phyloP scores from a whole-genome alignment of 2,113 vertebrate species.

The Mustelus asterias region DNA sequence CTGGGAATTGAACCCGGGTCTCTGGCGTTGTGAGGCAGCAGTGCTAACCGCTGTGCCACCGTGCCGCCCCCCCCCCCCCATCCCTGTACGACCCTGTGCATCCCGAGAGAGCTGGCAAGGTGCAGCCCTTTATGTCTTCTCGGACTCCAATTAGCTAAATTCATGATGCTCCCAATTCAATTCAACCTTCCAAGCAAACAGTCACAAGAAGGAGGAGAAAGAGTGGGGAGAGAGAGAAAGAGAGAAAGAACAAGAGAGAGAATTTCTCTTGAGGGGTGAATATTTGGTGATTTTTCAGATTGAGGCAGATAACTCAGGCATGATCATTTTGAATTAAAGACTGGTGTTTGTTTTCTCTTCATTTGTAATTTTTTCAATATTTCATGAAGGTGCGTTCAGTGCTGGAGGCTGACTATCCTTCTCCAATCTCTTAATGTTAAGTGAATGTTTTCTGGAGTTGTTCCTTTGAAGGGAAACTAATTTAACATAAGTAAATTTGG shows the following conservation, averaged over 20 bases:
- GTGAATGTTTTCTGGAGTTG: not conserved
- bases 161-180: not conserved
- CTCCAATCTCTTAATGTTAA: not conserved
- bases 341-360: not conserved
- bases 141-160: not conserved
- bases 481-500: not conserved
- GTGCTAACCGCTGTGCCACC: too few relatives aligned
- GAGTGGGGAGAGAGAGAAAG: not conserved
- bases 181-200: not conserved
- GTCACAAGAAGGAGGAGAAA: accelerated
- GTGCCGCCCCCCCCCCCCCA: too few relatives aligned
- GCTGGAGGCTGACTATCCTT: not conserved
- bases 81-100: too few relatives aligned
- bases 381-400: not conserved
- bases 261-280: too few relatives aligned
- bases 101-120: too few relatives aligned
- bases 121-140: not conserved
- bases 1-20: too few relatives aligned
- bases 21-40: too few relatives aligned
- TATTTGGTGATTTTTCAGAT: not conserved
- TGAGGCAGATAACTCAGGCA: not conserved
- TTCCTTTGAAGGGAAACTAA: not conserved
- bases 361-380: not conserved
- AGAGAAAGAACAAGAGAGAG: too few relatives aligned
- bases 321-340: not conserved